Percentiles rank a stretch among this genome's conserved stretches.
Evolutionary conservation across 2,113 vertebrate genomes (phyloP).

Genomic region (Antennarius striatus): DNA sequence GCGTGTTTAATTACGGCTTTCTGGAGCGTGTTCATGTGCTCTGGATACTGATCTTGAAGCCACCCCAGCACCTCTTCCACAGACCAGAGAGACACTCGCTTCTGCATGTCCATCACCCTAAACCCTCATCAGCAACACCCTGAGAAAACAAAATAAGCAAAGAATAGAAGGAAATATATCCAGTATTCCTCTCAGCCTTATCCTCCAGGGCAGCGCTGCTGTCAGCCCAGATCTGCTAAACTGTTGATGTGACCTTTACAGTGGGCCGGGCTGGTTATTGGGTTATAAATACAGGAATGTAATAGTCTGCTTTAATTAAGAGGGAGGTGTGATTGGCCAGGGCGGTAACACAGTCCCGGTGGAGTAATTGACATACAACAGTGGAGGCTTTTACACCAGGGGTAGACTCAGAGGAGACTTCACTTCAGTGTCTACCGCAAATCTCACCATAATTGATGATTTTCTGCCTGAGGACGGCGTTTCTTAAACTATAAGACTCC

Average conservation of each 20-base stretch:
- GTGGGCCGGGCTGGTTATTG: conserved; percentile 49
- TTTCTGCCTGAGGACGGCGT: conserved; percentile 28
- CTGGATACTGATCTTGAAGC: conserved; percentile 62
- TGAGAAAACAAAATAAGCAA: neutral
- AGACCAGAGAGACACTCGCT: conserved; percentile 73
- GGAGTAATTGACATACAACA: conserved; percentile 60
- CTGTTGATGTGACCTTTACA: conserved; percentile 71
- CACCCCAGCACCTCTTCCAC: conserved; percentile 76
- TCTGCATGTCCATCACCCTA: conserved; percentile 47
- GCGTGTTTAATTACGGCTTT: conserved; percentile 69
- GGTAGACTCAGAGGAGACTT: conserved; percentile 27
- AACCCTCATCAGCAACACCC: neutral
- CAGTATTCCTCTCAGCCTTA: conserved; percentile 15
- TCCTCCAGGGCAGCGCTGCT: conserved; percentile 47
- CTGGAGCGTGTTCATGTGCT: conserved; percentile 48
- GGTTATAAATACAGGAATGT: conserved; percentile 66
- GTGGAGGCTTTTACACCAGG: conserved; percentile 43
- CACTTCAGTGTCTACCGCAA: neutral
- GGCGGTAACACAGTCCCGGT: conserved; percentile 58
- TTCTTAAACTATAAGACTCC: conserved; percentile 10
- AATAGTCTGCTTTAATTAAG: conserved; percentile 70
- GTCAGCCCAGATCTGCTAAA: conserved; percentile 49
- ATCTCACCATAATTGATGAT: neutral
- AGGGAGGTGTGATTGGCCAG: conserved; percentile 51
- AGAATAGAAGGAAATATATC: too few species aligned